Base-by-base conservation (phyloP, 1,140 invertebrate genomes). In the Pygmarrhopalites habei region DNA sequence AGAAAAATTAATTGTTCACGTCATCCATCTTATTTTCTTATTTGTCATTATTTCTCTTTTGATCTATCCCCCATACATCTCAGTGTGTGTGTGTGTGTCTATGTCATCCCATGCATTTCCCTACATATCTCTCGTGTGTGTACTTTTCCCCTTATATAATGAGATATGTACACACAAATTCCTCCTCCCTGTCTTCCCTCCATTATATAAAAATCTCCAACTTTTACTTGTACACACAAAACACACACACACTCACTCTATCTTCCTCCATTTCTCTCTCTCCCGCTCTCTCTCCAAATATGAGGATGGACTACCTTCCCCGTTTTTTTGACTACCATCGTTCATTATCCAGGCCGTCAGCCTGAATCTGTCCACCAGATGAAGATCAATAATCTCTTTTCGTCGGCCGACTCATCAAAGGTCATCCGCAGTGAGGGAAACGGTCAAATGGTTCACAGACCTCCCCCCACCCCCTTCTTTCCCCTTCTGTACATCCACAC, bases 21-120 rank as follows among this genome's bases (percentile, higher is more conserved):
- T 69, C 67, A 69, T 69, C 64, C 67, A 69, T 69, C 67, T 69
- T 69, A 69, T 69, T 69, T 64, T 69, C 67, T 69, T 69, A 69
- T 69, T 69, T 64, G 60, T 59, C 57, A 59, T 59, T 59, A 44
- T 59, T 39, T 60, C 44, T 60, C 44, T 60, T 44, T 60, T 60
- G 41, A 47, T 60, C 46, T 51, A 26, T 52, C 58, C 21, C n/a
- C 41, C 26, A 28, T 59, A 29, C 25, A 10, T n/a, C 25, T 23
- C 35, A 25, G 25, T 25, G 23, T 30, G 25, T 5, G 23, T 53
- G 51, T 25, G 25, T 12, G 32, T 35, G 53, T 5, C 4, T 12
- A n/a, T n/a, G 28, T 10, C 10, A 53, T n/a, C n/a, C n/a, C n/a
- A n/a, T n/a, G n/a, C n/a, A n/a, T n/a, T n/a, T n/a, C n/a, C n/a